Evolutionary conservation across 2,888 invertebrate genomes (phyloP), one percentile per base, ranked within the genome.

Genomic region (Cinara cedri): DNA sequence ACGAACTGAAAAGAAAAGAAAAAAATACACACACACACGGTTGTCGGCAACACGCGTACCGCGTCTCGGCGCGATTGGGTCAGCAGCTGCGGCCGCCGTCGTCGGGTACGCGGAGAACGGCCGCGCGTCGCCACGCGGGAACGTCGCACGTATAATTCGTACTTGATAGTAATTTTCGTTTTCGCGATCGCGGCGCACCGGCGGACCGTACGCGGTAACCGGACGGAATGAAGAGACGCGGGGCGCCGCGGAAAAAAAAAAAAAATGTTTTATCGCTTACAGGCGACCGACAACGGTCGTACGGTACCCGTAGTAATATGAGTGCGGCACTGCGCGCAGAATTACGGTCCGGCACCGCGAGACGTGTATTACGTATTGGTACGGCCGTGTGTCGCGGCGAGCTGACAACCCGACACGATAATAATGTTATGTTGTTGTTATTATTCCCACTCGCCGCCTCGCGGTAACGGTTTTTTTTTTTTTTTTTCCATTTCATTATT

Each of bases 131-230:
- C 21, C 44, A 21, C 42, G 14, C 21, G 49, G 16, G 44, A 19
- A 26, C 62, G 49, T 26, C 72, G 72, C 72, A 72, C 21, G 21
- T 21, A n/a, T n/a, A n/a, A n/a, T n/a, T n/a, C n/a, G n/a, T n/a
- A n/a, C n/a, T n/a, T n/a, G n/a, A n/a, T n/a, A n/a, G n/a, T n/a
- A n/a, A 34, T 34, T 34, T 34, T 34, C 34, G n/a, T n/a, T n/a
- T n/a, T n/a, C n/a, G n/a, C n/a, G n/a, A n/a, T n/a, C n/a, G 34
- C 65, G 9, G 21, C 46, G 13, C 65, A 21, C 19, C 21, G 46
- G 24, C 24, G 16, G 65, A 66, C 24, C 46, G 24, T 19, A 42
- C 63, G 19, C 10, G 16, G 60, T 60, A 26, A 60, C 65, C 16
- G 24, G 46, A 46, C 24, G 65, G 46, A 66, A 66, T 46, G 65